phyloP scores from a whole-genome alignment of 1,140 invertebrate species.

The Drosophila kikkawai region DNA sequence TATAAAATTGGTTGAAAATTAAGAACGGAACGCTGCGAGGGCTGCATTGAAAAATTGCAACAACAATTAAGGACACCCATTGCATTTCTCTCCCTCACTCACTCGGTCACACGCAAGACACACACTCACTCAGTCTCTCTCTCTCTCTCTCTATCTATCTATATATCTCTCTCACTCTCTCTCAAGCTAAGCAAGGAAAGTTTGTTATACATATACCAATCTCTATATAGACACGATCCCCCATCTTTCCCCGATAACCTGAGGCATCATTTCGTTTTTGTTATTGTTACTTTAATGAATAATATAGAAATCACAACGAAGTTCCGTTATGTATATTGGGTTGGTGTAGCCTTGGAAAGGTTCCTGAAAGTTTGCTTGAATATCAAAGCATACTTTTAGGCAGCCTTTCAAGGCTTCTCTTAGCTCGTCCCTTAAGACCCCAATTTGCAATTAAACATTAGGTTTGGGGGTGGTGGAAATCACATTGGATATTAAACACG shows the following conservation, averaged over 20 bases:
- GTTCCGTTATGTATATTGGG: background rate
- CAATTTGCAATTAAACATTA: constrained; percentile 1
- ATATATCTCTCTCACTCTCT: constrained; percentile 19
- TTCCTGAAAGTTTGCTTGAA: background rate
- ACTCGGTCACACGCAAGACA: constrained; percentile 1
- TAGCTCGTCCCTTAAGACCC: background rate
- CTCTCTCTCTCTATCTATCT: constrained; percentile 18
- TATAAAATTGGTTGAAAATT: constrained; percentile 36
- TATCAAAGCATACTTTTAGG: background rate
- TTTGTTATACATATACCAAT: constrained; percentile 38
- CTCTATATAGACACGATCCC: constrained; percentile 32
- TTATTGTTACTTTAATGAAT: constrained; percentile 23
- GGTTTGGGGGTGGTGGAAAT: constrained; percentile 4
- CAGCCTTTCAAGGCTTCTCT: background rate
- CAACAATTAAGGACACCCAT: constrained; percentile 10
- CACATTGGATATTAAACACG: constrained; percentile 3
- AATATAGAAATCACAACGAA: constrained; percentile 23
- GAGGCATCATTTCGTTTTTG: constrained; percentile 29
- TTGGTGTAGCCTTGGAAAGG: background rate
- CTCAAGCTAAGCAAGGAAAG: constrained; percentile 17
- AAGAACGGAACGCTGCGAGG: background rate
- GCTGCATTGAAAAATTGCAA: constrained; percentile 5
- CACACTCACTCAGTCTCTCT: background rate
- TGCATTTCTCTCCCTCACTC: constrained; percentile 40
- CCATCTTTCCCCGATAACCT: constrained; percentile 2